Conservation (phyloP, 2,113 vertebrate genomes). For the Pseudois nayaur region DNA sequence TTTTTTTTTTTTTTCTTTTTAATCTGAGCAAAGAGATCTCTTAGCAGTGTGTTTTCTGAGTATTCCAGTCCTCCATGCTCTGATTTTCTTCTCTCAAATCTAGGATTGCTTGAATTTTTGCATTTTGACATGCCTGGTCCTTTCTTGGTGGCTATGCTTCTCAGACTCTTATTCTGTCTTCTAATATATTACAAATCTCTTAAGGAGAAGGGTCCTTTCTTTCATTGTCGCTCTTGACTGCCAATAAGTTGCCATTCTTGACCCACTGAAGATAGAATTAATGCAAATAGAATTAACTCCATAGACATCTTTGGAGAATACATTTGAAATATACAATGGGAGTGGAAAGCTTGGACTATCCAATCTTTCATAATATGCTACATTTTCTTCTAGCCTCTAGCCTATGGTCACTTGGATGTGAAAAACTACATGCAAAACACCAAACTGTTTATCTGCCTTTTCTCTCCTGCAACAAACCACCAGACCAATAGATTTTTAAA, state of each 20-base stretch:
- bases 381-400: not conserved
- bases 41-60: not conserved
- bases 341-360: not conserved
- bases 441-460: constrained; percentile 17
- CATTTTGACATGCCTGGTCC: accelerated
- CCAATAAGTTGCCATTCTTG: not conserved
- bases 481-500: constrained; percentile 36
- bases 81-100: not conserved
- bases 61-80: not conserved
- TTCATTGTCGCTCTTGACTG: not conserved
- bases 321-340: not conserved
- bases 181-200: not conserved
- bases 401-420: not conserved
- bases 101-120: not conserved
- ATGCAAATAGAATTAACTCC: not conserved
- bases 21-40: constrained; percentile 36
- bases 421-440: not conserved
- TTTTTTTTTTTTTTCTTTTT: not conserved
- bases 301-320: not conserved
- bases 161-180: not conserved
- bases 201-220: not conserved
- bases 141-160: not conserved
- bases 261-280: not conserved
- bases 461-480: not conserved
- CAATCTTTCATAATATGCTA: not conserved